Base-by-base conservation (phyloP, 1,140 invertebrate species). In the Neuroterus valhalla region DNA sequence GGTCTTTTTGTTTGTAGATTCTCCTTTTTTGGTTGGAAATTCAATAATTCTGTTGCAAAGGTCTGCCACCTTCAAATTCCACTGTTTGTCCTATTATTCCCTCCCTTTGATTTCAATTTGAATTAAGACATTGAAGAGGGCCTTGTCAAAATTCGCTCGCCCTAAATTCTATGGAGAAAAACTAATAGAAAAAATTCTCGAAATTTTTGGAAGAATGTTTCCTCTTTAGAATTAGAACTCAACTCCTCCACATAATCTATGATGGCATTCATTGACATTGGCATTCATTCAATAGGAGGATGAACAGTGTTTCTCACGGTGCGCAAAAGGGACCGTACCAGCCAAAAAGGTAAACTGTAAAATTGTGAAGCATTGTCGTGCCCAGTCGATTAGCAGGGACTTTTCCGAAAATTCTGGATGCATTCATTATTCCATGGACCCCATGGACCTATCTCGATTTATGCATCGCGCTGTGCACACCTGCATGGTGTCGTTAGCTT, bases 261-360 rank as follows among this genome's bases (percentile, higher is more conserved):
- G 31, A 14, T 62, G 55, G 55, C 26, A 62, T 62, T 26, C 55
- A 62, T 62, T 26, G 55, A 62, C 26, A n/a, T n/a, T n/a, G 21
- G 14, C 23, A 31, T 62, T 62, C 31, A 23, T 62, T 62, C n/a
- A n/a, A n/a, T n/a, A n/a, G 23, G 31, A 62, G 23, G 55, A 62
- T 66, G 66, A 77, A 78, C 66, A 82, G 72, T 82, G 82, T 86
- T 87, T 87, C 84, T 86, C 85, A 87, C 85, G 85, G 81, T 82
- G 74, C 44, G 75, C 77, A 77, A 80, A 84, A 82, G 82, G 78
- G 77, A 79, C 81, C 72, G 78, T 75, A 79, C 81, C 72, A 79
- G 76, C 82, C 72, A 75, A 76, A 70, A 76, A 82, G 79, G 75
- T 81, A 78, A 71, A n/a, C n/a, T n/a, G n/a, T n/a, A n/a, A n/a